These are phyloP conservation scores for Psittacula derbiana DNA, from an alignment of 2,797 vertebrate genomes.

Conservation along the genomic window DNA sequence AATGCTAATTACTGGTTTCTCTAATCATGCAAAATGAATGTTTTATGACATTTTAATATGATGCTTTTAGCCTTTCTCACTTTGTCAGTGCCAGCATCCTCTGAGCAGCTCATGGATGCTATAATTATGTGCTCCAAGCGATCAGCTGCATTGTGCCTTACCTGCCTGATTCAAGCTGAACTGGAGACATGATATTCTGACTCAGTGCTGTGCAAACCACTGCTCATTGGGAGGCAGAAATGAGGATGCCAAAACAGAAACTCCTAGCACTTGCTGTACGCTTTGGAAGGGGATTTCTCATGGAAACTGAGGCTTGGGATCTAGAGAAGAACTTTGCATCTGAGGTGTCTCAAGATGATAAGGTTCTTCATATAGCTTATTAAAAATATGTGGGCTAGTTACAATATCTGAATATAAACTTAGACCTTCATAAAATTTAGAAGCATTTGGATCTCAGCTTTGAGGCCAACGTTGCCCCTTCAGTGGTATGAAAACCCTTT, in stretches of 20 bases:
- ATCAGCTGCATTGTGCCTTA: slow-evolving; percentile 37
- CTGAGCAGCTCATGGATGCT: slow-evolving; percentile 38
- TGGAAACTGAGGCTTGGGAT: not conserved
- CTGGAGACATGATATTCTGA: not conserved
- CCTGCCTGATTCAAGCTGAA: slow-evolving; percentile 34
- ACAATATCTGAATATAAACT: not conserved
- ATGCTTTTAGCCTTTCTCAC: slow-evolving; percentile 60
- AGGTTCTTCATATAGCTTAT: not conserved
- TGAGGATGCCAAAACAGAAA: not conserved
- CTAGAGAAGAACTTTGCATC: not conserved
- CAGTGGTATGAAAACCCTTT: not conserved
- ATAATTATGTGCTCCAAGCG: slow-evolving; percentile 17
- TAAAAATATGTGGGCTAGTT: not conserved
- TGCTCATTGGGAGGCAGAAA: not conserved
- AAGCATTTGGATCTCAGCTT: not conserved
- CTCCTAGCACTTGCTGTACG: not conserved
- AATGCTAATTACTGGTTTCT: slow-evolving; percentile 27
- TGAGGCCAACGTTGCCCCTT: not conserved
- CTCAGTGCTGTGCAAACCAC: not conserved
- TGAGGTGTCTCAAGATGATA: not conserved
- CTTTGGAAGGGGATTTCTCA: not conserved
- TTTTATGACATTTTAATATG: slow-evolving; percentile 71
- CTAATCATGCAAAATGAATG: slow-evolving; percentile 53
- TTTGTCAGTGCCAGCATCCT: slow-evolving; percentile 51
- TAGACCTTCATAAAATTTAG: not conserved